Percentiles rank a stretch among this genome's conserved stretches.
These are phyloP conservation scores for Saiga tatarica DNA, from an alignment of 2,113 vertebrate genomes.

Conservation along the genomic window DNA sequence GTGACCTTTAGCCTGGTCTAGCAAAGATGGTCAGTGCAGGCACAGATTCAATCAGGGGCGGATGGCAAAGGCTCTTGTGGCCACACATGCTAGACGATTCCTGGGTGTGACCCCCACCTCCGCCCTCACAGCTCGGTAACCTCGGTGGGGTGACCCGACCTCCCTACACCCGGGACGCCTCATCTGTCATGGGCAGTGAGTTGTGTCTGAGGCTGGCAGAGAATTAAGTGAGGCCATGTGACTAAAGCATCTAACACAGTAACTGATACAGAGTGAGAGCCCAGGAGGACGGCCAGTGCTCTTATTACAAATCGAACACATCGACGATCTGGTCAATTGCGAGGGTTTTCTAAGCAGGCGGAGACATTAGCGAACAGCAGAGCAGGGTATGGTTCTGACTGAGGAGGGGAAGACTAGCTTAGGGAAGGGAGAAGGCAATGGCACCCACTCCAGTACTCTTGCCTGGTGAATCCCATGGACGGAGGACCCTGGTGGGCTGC, in stretches of 20 bases:
- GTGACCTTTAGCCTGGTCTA: no score
- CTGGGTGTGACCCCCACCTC: neutral
- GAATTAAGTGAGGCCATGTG: neutral
- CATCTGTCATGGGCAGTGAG: rapidly evolving
- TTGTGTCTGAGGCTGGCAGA: rapidly evolving
- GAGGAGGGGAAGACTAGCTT: neutral
- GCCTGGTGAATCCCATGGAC: no score
- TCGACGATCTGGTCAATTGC: rapidly evolving
- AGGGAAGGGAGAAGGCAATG: no score
- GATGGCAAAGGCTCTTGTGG: neutral
- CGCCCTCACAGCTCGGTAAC: neutral
- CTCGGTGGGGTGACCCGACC: rapidly evolving
- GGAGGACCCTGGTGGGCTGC: no score
- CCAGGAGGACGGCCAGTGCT: neutral
- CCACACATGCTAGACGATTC: neutral
- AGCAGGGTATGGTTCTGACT: rapidly evolving
- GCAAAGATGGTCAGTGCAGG: neutral
- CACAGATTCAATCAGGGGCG: rapidly evolving
- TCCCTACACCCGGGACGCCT: neutral
- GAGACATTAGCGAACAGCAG: rapidly evolving
- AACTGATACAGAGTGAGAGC: neutral
- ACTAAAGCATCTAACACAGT: neutral
- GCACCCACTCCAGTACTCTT: no score
- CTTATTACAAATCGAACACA: no score
- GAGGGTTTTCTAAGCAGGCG: neutral